Evolutionary conservation across 2,888 invertebrate species (phyloP).

Genomic region (Kuschelorhynchus macadamiae): DNA sequence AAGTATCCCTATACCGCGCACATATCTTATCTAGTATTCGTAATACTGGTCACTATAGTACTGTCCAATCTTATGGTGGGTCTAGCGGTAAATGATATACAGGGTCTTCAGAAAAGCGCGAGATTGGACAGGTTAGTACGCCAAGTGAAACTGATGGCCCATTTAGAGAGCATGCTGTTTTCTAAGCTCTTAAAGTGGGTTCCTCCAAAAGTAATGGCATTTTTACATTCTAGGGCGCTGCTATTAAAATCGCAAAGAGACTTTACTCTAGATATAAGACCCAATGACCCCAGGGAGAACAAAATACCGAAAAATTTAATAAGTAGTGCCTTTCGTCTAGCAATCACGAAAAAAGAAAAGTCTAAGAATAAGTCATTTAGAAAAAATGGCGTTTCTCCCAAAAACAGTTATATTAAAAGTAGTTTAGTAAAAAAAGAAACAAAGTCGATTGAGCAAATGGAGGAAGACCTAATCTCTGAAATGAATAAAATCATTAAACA

Average conservation of each 20-base stretch:
- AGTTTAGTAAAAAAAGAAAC: constrained; percentile 19
- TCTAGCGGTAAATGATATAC: constrained; percentile 87
- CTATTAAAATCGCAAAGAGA: constrained; percentile 83
- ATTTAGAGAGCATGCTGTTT: constrained; percentile 87
- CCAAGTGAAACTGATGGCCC: constrained; percentile 86
- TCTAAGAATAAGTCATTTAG: constrained; percentile 70
- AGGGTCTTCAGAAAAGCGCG: constrained; percentile 85
- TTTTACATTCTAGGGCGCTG: constrained; percentile 80
- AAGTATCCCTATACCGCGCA: constrained; percentile 80
- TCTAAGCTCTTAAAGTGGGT: constrained; percentile 80
- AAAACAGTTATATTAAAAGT: constrained; percentile 15
- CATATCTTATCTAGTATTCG: constrained; percentile 82
- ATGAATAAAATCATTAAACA: constrained; percentile 56
- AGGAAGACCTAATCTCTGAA: constrained; percentile 57
- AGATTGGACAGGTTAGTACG: constrained; percentile 85
- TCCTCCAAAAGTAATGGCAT: constrained; percentile 73
- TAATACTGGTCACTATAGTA: constrained; percentile 85
- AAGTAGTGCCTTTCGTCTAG: constrained; percentile 80
- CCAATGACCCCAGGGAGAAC: constrained; percentile 86
- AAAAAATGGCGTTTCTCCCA: constrained; percentile 31
- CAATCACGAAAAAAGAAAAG: constrained; percentile 77
- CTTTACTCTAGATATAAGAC: constrained; percentile 81
- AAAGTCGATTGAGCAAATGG: constrained; percentile 54
- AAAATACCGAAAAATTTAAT: constrained; percentile 84
- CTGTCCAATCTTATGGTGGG: constrained; percentile 88